Evolutionary conservation across 2,113 vertebrate genomes (phyloP), one percentile per base, ranked within the genome.

Genomic region (Chauna torquata): DNA sequence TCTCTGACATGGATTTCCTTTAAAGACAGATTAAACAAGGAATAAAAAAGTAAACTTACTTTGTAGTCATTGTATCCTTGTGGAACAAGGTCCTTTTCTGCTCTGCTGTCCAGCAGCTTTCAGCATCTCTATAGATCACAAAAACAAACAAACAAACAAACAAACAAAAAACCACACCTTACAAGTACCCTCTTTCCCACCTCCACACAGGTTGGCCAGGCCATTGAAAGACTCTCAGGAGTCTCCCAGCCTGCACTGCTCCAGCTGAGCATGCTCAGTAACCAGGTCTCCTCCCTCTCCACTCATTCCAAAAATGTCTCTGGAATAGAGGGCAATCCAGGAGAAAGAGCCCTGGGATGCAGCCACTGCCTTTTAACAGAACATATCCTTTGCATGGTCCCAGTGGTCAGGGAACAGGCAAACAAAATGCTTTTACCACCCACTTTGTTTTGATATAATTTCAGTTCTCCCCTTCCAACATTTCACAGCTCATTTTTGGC

Each of bases 101-200:
- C 34, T 92, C 61, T 87, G n/a, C 47, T 87, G 75, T 49, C 59
- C 36, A 59, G 28, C 7, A 64, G 28, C 28, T 62, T 54, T 74
- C 69, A 71, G n/a, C 28, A 50, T 19, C 28, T 72, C 6, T 66
- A 23, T 71, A 8, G 22, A 76, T 6, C 10, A 23, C 34, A 50
- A 49, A 36, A 18, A 49, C 20, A 49, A 52, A 50, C 50, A 50
- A 50, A 50, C 49, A 52, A 27, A 38, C n/a, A n/a, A n/a, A n/a
- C n/a, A n/a, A n/a, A n/a, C n/a, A 38, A 10, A 15, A 55, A 30
- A 65, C 13, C 10, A 47, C 44, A 69, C 24, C 22, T 23, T 36
- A 25, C 0, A 0, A 57, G 9, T n/a, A 24, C 36, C 38, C 7
- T 69, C 34, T 45, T 66, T 66, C 38, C 19, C 32, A 49, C 6